Percentiles rank a stretch among this genome's conserved stretches.
These are phyloP conservation scores for Oedothorax gibbosus DNA, from an alignment of 1,140 invertebrate species.

Conservation along the genomic window DNA sequence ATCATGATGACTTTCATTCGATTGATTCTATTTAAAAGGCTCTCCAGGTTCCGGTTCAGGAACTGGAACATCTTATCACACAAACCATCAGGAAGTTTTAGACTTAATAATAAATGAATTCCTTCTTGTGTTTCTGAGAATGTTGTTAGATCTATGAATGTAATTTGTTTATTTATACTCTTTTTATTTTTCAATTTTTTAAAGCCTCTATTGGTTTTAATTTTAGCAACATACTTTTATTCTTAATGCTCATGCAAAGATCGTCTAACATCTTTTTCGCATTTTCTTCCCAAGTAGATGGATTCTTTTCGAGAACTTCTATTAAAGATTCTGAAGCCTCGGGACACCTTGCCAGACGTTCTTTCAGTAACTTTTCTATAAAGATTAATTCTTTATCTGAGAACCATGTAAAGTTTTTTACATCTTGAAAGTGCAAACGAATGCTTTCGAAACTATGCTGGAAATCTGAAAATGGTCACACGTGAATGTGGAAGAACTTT, in stretches of 20 bases:
- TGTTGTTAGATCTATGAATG: not conserved
- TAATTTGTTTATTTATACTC: not conserved
- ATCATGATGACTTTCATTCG: slow-evolving; percentile 25
- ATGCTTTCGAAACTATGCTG: too few relatives aligned
- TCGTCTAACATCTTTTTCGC: not conserved
- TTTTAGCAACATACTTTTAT: not conserved
- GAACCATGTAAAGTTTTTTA: not conserved
- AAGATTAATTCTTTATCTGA: not conserved
- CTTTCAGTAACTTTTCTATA: not conserved
- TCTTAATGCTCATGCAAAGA: not conserved
- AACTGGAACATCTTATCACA: not conserved
- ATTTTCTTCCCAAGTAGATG: not conserved
- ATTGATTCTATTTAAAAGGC: slow-evolving; percentile 13
- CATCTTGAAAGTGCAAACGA: not conserved
- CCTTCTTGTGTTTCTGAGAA: not conserved
- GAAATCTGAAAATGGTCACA: too few relatives aligned
- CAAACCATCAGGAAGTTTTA: not conserved
- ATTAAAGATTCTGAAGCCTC: not conserved
- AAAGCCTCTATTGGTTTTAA: not conserved
- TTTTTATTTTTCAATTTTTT: not conserved
- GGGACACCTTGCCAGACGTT: not conserved
- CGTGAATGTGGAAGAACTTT: too few relatives aligned
- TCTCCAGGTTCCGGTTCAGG: not conserved
- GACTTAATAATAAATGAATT: not conserved
- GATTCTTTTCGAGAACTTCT: not conserved